phyloP scores from a whole-genome alignment of 2,797 vertebrate genomes.

The Threskiornis aethiopicus region DNA sequence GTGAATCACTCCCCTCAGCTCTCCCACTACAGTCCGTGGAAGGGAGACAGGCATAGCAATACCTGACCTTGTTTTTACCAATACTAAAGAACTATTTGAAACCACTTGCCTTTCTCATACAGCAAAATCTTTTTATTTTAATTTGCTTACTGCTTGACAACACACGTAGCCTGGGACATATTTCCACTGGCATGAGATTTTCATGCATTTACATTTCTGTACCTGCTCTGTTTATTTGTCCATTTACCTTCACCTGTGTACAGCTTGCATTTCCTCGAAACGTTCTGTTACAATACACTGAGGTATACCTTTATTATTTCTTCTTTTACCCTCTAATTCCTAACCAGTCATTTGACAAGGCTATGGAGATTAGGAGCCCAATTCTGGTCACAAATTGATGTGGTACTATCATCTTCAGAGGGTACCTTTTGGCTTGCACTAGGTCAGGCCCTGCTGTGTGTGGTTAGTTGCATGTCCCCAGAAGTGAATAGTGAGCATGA shows the following conservation, averaged over 20 bases:
- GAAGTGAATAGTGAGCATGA: neutral
- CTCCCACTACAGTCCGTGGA: neutral
- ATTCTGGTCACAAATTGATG: neutral
- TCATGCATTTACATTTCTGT: neutral
- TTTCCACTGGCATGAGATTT: neutral
- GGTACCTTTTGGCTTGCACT: neutral
- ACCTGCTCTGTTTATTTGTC: neutral
- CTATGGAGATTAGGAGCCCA: neutral
- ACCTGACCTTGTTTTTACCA: neutral
- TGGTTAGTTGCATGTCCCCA: neutral
- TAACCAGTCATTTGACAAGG: neutral
- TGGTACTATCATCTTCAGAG: neutral
- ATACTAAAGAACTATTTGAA: neutral
- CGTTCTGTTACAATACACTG: neutral
- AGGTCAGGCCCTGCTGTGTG: neutral
- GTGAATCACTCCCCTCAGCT: neutral
- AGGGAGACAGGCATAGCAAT: neutral
- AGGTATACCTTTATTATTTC: neutral
- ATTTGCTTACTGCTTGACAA: neutral
- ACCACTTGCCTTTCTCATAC: neutral
- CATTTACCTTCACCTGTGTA: neutral
- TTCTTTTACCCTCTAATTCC: neutral
- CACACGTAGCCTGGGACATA: neutral
- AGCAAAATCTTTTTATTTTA: neutral
- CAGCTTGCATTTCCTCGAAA: neutral